Base-by-base conservation (phyloP, 2,113 vertebrate genomes). In the Ceyx melanurus region DNA sequence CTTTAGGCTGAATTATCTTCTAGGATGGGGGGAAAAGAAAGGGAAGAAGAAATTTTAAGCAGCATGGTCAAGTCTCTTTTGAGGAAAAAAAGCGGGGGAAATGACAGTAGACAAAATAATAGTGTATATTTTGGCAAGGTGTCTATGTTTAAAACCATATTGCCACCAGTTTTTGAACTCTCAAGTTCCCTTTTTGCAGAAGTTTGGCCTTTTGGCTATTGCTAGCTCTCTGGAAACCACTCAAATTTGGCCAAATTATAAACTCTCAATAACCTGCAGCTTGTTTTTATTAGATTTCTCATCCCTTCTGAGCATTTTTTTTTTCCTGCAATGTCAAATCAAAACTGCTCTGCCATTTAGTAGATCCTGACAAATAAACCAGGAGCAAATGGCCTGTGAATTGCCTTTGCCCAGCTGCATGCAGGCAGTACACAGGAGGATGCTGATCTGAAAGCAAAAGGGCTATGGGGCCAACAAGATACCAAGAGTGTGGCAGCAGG, bases 281-380 rank as follows among this genome's bases (percentile, higher is more conserved):
- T 87, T 94, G 46, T 54, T 96, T 92, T 60, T 48, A 50, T 87
- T 64, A 84, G 57, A 67, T 68, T 89, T 87, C 31, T 72, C 22
- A 43, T 89, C 10, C 67, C 9, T 62, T 71, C 43, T 10, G 35
- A 84, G 43, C 4, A 40, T 6, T 50, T 50, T 46, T 46, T 57
- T 88, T 45, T 51, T 40, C n/a, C 51, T 74, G 43, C 51, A 31
- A 23, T n/a, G 21, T 83, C 45, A 70, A 70, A 86, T 61, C 20
- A 33, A 61, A 88, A 35, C 42, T 83, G 13, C 29, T 71, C 25
- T 25, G 53, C n/a, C 4, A 1, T 66, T 70, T 57, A 25, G 16
- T 53, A 26, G 40, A 43, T 65, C 18, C n/a, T 43, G 50, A 73
- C 14, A 53, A 19, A 57, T 20, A 70, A 89, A 65, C 8, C 3